Conservation (phyloP, 2,797 vertebrate genomes). For the Prunella strophiata region DNA sequence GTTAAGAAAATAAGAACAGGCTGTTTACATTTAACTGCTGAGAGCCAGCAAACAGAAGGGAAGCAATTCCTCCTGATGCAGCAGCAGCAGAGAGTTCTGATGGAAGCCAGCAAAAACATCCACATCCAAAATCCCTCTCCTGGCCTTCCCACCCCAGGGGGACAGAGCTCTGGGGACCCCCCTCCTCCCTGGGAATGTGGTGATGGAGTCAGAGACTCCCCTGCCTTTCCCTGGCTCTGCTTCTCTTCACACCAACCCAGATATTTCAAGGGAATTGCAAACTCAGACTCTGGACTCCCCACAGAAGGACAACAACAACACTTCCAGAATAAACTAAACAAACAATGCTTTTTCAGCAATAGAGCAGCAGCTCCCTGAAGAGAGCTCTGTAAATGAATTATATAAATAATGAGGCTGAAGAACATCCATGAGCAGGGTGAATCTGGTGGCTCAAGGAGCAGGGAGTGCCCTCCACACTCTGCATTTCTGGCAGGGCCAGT, state of each 20-base stretch:
- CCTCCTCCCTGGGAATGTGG: accelerated
- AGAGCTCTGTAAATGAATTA: not conserved
- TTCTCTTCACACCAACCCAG: not conserved
- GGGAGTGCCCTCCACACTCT: not conserved
- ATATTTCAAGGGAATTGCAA: accelerated
- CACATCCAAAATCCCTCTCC: accelerated
- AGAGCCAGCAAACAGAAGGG: not conserved
- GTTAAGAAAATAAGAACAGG: not conserved
- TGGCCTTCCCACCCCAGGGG: not conserved
- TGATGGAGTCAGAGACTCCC: not conserved
- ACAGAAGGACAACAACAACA: accelerated
- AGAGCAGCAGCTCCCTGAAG: not conserved
- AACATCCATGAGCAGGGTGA: accelerated
- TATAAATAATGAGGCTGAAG: accelerated
- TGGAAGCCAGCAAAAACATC: accelerated
- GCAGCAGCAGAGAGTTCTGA: accelerated
- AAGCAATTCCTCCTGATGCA: not conserved
- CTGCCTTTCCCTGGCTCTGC: accelerated
- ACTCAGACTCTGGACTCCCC: not conserved
- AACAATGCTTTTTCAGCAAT: not conserved
- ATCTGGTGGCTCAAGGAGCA: not conserved
- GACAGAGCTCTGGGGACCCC: not conserved
- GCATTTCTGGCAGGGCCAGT: not conserved
- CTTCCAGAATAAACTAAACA: accelerated
- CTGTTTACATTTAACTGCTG: not conserved